A percentile compares a stretch with the other conserved stretches of the same genome.
Conservation (phyloP, 2,113 vertebrate genomes). For the human region GRCh38 chr6:16844501-16845000, state of each 20-base stretch:
- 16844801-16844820: slow-evolving; percentile 34
- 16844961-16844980: background rate
- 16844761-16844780: background rate
- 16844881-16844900: background rate
- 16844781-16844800: background rate
- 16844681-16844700: background rate
- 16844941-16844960: background rate
- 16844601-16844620: background rate
- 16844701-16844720: slow-evolving; percentile 27
- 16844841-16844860: slow-evolving; percentile 37
- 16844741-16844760: slow-evolving; percentile 41
- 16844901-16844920: background rate
- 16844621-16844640: too few species aligned
- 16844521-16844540: background rate
- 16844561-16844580: background rate
- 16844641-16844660: background rate
- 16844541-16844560: background rate
- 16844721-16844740: slow-evolving; percentile 46
- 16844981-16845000: background rate
- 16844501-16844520: slow-evolving; percentile 38
- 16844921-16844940: background rate
- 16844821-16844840: background rate
- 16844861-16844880: background rate
- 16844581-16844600: accelerated
- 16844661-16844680: background rate